Conservation (phyloP, 1,140 invertebrate genomes). For the Zeugodacus cucurbitae region DNA sequence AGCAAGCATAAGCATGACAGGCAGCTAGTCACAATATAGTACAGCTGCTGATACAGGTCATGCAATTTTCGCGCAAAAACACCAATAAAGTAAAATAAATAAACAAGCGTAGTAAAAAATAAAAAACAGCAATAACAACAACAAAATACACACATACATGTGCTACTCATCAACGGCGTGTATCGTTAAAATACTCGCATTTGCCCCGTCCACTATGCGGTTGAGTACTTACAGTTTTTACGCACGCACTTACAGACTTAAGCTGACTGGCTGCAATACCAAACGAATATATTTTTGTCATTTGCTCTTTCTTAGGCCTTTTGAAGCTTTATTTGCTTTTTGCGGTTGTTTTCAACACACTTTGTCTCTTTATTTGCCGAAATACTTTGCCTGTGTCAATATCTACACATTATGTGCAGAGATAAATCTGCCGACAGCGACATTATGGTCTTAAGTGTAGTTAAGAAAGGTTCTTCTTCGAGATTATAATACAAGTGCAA, state of each 20-base stretch:
- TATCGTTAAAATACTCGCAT: neutral
- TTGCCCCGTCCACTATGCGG: neutral
- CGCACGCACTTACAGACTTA: conserved; percentile 3
- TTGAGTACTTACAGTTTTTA: neutral
- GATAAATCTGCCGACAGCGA: conserved; percentile 1
- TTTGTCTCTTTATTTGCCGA: conserved; percentile 1
- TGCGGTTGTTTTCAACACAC: neutral
- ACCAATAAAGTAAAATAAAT: conserved; percentile 21
- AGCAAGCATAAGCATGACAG: neutral
- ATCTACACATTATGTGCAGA: neutral
- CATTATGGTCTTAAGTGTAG: neutral
- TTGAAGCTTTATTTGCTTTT: neutral
- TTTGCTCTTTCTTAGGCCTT: neutral
- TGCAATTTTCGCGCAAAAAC: conserved; percentile 9
- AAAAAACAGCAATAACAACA: neutral
- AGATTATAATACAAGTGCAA: neutral
- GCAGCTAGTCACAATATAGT: neutral
- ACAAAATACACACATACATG: neutral
- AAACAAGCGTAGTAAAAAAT: conserved; percentile 9
- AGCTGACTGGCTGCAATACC: neutral
- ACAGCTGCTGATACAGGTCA: neutral
- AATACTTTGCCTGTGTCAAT: neutral
- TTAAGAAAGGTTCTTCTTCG: neutral
- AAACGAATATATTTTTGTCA: neutral
- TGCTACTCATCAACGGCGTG: neutral